Evolutionary conservation across 2,113 vertebrate genomes (phyloP).

Genomic region (Shinisaurus crocodilurus): DNA sequence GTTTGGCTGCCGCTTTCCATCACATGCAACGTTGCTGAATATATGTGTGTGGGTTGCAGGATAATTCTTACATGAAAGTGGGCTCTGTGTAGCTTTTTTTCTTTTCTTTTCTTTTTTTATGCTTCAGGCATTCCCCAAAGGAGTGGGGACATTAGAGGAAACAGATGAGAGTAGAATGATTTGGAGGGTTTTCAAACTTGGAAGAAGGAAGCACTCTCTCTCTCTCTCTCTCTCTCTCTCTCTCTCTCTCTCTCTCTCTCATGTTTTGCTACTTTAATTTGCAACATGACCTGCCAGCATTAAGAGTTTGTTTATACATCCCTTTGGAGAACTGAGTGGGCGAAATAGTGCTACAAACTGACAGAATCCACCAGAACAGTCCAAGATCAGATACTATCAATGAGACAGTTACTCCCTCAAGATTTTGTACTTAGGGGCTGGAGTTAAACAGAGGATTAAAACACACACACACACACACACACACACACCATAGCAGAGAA

Average conservation of each 20-base stretch:
- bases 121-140: background rate
- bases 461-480: background rate
- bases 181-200: slow-evolving; percentile 13
- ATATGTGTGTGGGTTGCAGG: background rate
- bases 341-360: slow-evolving; percentile 44
- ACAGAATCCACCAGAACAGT: slow-evolving; percentile 49
- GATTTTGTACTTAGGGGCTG: slow-evolving; percentile 64
- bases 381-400: slow-evolving; percentile 62
- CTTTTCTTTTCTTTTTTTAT: too few species aligned
- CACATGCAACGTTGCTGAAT: background rate
- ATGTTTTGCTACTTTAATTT: slow-evolving; percentile 38
- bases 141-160: background rate
- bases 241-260: background rate
- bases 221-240: background rate
- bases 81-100: background rate
- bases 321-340: slow-evolving; percentile 37
- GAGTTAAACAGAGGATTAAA: slow-evolving; percentile 70
- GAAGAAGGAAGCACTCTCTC: background rate
- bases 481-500: background rate
- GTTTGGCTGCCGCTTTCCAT: background rate
- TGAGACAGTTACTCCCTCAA: slow-evolving; percentile 60
- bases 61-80: background rate
- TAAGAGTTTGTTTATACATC: slow-evolving; percentile 65
- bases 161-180: background rate
- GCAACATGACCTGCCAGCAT: slow-evolving; percentile 40